phyloP scores from a whole-genome alignment of 1,140 invertebrate genomes.

The Drosophila neocordata region DNA sequence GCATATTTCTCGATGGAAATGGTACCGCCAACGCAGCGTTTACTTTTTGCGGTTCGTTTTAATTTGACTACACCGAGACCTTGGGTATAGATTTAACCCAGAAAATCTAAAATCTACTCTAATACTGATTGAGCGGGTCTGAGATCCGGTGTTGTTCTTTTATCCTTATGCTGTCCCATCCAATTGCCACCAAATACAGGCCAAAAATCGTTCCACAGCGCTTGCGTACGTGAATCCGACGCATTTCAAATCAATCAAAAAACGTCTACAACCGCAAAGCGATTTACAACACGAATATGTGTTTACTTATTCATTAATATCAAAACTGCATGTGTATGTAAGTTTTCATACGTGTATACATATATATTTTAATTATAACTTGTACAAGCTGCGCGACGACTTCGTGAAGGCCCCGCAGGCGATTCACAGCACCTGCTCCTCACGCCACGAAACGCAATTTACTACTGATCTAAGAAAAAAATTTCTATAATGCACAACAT shows the following conservation, averaged over 20 bases:
- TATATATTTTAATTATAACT: not conserved
- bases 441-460: conserved; percentile 15
- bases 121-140: not conserved
- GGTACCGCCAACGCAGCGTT: not conserved
- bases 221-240: not conserved
- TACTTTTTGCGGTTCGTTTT: not conserved
- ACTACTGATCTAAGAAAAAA: conserved; percentile 13
- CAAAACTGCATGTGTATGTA: not conserved
- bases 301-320: not conserved
- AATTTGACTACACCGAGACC: not conserved
- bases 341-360: not conserved
- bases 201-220: not conserved
- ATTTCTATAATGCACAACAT: not conserved
- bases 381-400: conserved; percentile 7
- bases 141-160: not conserved
- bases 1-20: conserved; percentile 43
- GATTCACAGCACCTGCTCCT: conserved; percentile 4
- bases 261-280: not conserved
- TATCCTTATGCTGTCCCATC: not conserved
- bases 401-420: conserved; percentile 9
- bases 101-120: not conserved
- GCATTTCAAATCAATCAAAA: not conserved
- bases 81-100: not conserved
- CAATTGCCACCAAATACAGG: not conserved
- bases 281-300: not conserved